Conservation (phyloP, 2,888 invertebrate species). For the Pemphredon lugubris region DNA sequence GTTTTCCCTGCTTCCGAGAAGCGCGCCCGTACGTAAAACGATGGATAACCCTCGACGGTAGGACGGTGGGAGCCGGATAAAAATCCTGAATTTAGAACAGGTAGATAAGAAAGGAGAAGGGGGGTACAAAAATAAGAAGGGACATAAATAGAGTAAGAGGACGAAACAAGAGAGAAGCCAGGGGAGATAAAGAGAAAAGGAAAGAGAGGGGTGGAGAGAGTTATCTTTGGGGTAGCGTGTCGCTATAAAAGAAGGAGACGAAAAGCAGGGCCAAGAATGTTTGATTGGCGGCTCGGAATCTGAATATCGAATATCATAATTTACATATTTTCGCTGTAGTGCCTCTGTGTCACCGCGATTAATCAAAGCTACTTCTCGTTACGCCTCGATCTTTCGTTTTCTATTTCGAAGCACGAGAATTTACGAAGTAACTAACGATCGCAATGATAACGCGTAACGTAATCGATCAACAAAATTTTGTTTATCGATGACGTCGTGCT, state of each 20-base stretch:
- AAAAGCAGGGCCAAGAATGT: constrained; percentile 19
- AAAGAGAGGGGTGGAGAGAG: not conserved
- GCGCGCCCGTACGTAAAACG: constrained; percentile 27
- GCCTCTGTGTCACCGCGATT: too few species aligned
- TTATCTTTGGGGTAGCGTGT: constrained; percentile 1
- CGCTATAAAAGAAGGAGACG: not conserved
- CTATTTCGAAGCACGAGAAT: too few species aligned
- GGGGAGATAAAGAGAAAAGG: constrained; percentile 28
- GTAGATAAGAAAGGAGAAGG: constrained; percentile 47
- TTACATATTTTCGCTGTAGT: constrained; percentile 6
- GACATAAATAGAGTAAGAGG: constrained; percentile 38
- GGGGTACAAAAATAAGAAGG: constrained; percentile 39
- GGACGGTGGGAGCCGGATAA: constrained; percentile 45
- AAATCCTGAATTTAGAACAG: constrained; percentile 54
- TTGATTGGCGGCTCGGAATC: constrained; percentile 27
- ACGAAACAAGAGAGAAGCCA: constrained; percentile 22
- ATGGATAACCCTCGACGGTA: constrained; percentile 47
- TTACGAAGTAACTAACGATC: too few species aligned
- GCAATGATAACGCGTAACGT: too few species aligned
- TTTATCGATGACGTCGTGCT: too few species aligned
- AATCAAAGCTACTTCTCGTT: not conserved
- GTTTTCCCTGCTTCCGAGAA: constrained; percentile 39
- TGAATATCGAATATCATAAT: constrained; percentile 25
- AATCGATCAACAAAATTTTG: too few species aligned
- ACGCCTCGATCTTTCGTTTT: not conserved